phyloP scores from a whole-genome alignment of 2,797 vertebrate species.

The Eupleurogrammus muticus region DNA sequence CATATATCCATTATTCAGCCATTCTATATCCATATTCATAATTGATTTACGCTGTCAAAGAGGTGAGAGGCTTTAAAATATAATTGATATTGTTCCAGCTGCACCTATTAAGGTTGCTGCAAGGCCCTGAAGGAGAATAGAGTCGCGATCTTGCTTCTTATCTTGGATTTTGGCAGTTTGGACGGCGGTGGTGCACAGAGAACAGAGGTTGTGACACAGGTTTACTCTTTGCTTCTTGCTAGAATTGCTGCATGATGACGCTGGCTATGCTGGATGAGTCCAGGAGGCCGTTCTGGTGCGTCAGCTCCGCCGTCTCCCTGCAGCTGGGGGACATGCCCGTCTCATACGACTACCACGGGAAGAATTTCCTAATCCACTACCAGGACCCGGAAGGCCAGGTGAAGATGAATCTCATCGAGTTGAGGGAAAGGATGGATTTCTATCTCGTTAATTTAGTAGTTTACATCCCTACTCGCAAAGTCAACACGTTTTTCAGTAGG shows the following conservation, averaged over 20 bases:
- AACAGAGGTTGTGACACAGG: conserved; percentile 5
- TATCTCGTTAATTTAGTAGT: conserved; percentile 84
- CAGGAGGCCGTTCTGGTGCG: conserved; percentile 88
- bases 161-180: not conserved
- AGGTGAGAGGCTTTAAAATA: too few species aligned
- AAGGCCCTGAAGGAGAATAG: not conserved
- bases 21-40: too few species aligned
- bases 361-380: conserved; percentile 78
- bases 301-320: conserved; percentile 85
- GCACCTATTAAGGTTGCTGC: too few species aligned
- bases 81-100: too few species aligned
- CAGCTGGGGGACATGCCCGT: conserved; percentile 2
- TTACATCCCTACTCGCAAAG: conserved; percentile 80
- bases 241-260: conserved; percentile 91
- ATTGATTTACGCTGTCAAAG: too few species aligned
- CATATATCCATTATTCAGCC: too few species aligned
- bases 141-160: not conserved
- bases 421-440: conserved; percentile 81
- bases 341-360: conserved; percentile 79
- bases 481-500: conserved; percentile 88
- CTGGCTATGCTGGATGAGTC: conserved; percentile 89
- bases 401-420: conserved; percentile 79
- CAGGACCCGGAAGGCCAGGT: conserved; percentile 84
- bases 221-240: conserved; percentile 34
- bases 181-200: not conserved